Percentiles rank a stretch among this genome's conserved stretches.
These are phyloP conservation scores for Myrmecobius fasciatus DNA, from an alignment of 2,113 vertebrate species.

Conservation along the genomic window DNA sequence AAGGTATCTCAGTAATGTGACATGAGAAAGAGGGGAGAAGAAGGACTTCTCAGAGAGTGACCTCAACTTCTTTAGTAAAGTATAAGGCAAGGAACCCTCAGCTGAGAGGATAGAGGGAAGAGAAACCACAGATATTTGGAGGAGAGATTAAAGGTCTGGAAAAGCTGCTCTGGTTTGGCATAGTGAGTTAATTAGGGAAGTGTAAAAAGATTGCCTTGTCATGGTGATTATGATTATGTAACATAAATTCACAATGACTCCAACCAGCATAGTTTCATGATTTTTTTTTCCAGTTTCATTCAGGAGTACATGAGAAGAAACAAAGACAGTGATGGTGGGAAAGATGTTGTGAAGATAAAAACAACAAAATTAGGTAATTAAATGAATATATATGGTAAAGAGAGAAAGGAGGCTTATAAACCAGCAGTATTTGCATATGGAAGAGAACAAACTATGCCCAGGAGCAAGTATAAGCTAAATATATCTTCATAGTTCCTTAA, in stretches of 20 bases:
- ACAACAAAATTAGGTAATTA: neutral
- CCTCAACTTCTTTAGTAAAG: neutral
- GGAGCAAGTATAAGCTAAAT: neutral
- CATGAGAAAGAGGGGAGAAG: neutral
- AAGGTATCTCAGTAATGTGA: neutral
- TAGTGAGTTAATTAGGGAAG: neutral
- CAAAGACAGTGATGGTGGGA: neutral
- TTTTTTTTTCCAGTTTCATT: neutral
- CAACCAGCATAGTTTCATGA: neutral
- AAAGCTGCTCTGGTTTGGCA: neutral
- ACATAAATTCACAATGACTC: neutral
- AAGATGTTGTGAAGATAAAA: neutral
- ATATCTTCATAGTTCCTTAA: neutral
- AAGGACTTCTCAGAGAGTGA: neutral
- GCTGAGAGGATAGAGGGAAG: neutral
- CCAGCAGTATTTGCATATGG: neutral
- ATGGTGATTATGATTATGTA: neutral
- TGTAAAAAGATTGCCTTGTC: neutral
- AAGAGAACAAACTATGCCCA: neutral
- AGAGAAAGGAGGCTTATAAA: neutral
- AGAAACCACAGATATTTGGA: neutral
- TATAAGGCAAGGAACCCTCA: neutral
- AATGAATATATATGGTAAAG: neutral
- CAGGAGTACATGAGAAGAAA: neutral
- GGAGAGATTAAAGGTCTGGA: neutral